phyloP scores from a whole-genome alignment of 2,113 vertebrate species.

The Chlorocebus sabaeus region DNA sequence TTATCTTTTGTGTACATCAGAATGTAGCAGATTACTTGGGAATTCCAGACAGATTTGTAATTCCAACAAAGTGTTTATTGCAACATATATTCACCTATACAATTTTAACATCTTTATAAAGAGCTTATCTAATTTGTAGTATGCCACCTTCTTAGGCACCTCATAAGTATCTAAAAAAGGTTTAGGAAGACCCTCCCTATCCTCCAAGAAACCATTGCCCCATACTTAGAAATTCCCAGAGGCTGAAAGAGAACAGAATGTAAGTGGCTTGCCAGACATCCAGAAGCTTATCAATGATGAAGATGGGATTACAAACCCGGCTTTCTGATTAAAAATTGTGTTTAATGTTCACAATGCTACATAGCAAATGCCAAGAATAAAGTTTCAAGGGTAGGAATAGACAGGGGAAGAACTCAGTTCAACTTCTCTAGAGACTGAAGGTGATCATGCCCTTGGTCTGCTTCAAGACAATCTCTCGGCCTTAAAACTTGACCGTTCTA shows the following conservation, averaged over 20 bases:
- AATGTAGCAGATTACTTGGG: not conserved
- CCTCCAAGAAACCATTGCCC: not conserved
- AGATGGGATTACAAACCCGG: not conserved
- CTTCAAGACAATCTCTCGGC: not conserved
- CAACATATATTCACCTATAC: not conserved
- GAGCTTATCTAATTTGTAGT: not conserved
- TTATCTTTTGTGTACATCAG: not conserved
- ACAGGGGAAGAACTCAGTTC: not conserved
- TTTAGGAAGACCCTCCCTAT: not conserved
- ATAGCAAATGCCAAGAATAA: not conserved
- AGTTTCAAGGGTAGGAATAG: too few species aligned
- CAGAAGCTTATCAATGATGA: not conserved
- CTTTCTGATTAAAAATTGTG: not conserved
- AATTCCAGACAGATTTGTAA: not conserved
- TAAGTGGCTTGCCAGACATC: not conserved
- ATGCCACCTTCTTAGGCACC: not conserved
- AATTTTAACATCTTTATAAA: not conserved
- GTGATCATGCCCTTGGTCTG: not conserved
- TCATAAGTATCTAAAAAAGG: not conserved
- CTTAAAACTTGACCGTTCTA: not conserved
- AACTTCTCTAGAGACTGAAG: not conserved
- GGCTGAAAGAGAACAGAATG: rapidly evolving
- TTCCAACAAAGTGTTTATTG: not conserved
- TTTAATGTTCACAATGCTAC: not conserved
- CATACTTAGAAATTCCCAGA: not conserved